phyloP scores from a whole-genome alignment of 2,113 vertebrate species.

The Tautogolabrus adspersus region DNA sequence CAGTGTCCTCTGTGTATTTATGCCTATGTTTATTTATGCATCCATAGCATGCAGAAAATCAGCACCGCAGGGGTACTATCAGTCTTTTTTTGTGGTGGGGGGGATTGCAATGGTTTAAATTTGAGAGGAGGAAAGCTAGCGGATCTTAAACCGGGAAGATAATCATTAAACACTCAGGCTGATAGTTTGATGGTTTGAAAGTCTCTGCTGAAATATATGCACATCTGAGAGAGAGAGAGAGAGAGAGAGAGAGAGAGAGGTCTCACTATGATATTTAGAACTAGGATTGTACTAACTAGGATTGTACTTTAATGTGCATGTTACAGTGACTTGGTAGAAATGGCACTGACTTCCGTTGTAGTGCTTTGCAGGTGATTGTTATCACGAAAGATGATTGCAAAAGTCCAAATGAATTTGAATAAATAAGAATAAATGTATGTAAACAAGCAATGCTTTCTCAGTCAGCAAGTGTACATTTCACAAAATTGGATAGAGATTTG shows the following conservation, averaged over 20 bases:
- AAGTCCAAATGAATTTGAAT: too few species aligned
- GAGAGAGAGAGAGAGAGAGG: too few species aligned
- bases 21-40: constrained; percentile 88
- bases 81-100: constrained; percentile 67
- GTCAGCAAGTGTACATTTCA: too few species aligned
- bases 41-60: constrained; percentile 84
- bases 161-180: constrained; percentile 57
- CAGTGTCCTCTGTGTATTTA: constrained; percentile 87
- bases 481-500: too few species aligned
- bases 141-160: constrained; percentile 55
- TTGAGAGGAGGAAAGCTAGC: constrained; percentile 61
- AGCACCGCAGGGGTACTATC: constrained; percentile 84
- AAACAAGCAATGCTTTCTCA: too few species aligned
- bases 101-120: constrained; percentile 74
- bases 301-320: not conserved
- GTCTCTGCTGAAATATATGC: constrained; percentile 23
- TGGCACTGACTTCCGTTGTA: not conserved
- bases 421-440: too few species aligned
- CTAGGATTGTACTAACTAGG: not conserved
- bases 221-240: not conserved
- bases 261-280: not conserved
- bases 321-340: not conserved
- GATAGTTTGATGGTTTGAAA: constrained; percentile 41
- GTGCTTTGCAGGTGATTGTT: not conserved
- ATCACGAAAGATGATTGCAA: too few species aligned